Conservation (phyloP, 2,797 vertebrate species). For the Acridotheres tristis region DNA sequence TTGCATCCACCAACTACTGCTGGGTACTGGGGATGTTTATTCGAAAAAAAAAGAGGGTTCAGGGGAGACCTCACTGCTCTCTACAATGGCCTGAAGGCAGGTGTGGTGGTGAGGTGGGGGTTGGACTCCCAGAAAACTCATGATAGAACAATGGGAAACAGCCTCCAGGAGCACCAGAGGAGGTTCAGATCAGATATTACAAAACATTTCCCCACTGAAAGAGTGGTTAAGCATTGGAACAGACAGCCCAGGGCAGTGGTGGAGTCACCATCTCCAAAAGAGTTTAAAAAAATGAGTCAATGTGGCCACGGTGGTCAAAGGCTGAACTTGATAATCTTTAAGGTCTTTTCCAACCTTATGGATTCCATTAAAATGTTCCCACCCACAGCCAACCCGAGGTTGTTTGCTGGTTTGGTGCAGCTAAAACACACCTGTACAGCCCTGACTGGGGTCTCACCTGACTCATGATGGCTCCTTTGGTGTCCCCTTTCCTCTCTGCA, state of each 20-base stretch:
- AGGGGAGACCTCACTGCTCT: not conserved
- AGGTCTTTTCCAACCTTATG: not conserved
- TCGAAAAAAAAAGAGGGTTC: not conserved
- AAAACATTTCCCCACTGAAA: not conserved
- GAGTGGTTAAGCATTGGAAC: not conserved
- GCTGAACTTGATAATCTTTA: not conserved
- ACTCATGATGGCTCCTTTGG: rapidly evolving
- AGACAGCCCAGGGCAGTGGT: not conserved
- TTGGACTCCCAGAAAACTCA: not conserved
- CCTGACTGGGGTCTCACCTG: not conserved
- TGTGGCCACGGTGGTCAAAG: not conserved
- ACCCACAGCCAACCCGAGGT: not conserved
- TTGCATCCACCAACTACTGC: not conserved
- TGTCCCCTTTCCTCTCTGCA: not conserved
- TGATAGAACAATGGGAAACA: rapidly evolving
- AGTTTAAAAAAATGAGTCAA: not conserved
- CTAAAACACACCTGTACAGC: rapidly evolving
- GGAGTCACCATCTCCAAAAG: not conserved
- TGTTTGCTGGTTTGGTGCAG: not conserved
- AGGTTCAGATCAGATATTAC: not conserved
- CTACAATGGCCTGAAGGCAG: not conserved
- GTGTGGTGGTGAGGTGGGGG: not conserved
- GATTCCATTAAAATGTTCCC: not conserved
- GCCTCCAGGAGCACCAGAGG: not conserved
- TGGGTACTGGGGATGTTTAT: not conserved